A percentile compares a stretch with the other conserved stretches of the same genome.
Conservation (phyloP, 2,888 invertebrate species). For the Acleris literana region DNA sequence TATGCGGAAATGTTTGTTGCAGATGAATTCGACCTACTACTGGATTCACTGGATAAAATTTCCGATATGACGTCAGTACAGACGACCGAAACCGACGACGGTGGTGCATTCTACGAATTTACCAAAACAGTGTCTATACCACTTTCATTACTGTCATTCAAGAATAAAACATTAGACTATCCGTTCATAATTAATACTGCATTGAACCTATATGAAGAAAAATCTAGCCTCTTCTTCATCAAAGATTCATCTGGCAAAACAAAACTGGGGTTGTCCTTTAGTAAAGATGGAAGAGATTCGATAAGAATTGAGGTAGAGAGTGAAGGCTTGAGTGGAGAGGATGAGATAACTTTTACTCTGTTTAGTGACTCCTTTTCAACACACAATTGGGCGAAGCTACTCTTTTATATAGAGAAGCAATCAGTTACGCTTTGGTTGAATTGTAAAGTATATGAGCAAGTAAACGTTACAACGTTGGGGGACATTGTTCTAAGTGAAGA, state of each 20-base stretch:
- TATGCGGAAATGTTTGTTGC: conserved; percentile 46
- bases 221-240: conserved; percentile 61
- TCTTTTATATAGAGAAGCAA: conserved; percentile 45
- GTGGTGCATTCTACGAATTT: conserved; percentile 42
- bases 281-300: conserved; percentile 21
- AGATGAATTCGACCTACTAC: conserved; percentile 51
- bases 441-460: conserved; percentile 36
- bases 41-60: conserved; percentile 31
- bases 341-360: conserved; percentile 12
- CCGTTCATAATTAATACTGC: conserved; percentile 58
- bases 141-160: conserved; percentile 39
- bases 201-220: conserved; percentile 48
- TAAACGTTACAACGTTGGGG: conserved; percentile 7
- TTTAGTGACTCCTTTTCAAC: not conserved
- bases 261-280: conserved; percentile 52
- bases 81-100: conserved; percentile 37
- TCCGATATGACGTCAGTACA: not conserved
- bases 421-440: conserved; percentile 42
- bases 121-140: conserved; percentile 35
- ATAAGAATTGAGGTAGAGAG: conserved; percentile 44
- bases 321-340: conserved; percentile 11
- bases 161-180: conserved; percentile 41
- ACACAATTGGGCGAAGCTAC: not conserved
- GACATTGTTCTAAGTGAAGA: conserved; percentile 35
- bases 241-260: conserved; percentile 39